Evolutionary conservation across 2,113 vertebrate genomes (phyloP).

Genomic region (Myotis davidii): DNA sequence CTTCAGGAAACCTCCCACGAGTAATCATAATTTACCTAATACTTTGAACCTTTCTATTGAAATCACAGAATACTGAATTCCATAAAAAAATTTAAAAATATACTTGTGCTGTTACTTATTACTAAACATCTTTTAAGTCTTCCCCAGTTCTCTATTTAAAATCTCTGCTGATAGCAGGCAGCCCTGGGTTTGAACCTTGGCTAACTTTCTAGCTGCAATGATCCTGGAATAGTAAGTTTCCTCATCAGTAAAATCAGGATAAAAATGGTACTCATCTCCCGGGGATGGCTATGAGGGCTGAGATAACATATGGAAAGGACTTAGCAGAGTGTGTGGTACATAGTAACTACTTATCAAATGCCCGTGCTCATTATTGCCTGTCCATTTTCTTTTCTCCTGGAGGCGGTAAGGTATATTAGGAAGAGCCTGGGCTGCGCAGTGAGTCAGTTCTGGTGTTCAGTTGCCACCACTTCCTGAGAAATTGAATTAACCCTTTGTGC

Average conservation of each 20-base stretch:
- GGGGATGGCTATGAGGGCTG: neutral
- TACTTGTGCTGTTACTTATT: neutral
- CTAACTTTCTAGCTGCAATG: neutral
- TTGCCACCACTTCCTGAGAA: neutral
- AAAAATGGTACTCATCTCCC: neutral
- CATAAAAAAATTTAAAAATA: neutral
- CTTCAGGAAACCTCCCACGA: neutral
- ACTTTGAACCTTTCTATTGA: neutral
- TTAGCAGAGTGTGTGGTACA: neutral
- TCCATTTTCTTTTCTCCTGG: neutral
- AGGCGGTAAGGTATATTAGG: neutral
- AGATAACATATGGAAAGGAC: neutral
- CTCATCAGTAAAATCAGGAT: neutral
- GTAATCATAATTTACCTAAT: neutral
- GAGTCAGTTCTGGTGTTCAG: neutral
- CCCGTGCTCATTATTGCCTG: neutral
- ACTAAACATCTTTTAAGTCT: neutral
- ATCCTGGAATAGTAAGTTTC: neutral
- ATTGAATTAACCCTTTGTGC: neutral
- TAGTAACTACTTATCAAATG: neutral
- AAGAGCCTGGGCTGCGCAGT: neutral
- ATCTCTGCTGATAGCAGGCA: neutral
- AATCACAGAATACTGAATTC: slow-evolving; percentile 12
- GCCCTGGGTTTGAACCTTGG: neutral
- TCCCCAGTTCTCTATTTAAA: neutral